Base-by-base conservation (phyloP, 2,888 invertebrate species). In the Gisinianus flammeolus region DNA sequence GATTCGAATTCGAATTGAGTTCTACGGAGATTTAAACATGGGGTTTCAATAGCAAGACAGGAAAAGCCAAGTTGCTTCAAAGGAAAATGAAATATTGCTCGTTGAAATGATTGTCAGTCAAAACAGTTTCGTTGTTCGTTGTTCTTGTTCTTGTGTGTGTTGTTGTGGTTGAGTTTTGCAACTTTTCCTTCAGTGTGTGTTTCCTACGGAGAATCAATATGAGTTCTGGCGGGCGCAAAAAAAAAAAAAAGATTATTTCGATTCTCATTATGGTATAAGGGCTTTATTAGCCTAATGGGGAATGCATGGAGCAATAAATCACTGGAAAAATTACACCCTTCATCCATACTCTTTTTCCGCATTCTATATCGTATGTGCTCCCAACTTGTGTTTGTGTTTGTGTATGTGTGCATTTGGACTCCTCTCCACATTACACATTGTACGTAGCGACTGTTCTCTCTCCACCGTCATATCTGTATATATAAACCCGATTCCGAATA, bases 211-310 rank as follows among this genome's bases (percentile, higher is more conserved):
- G 72, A 72, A 72, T 72, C 72, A 72, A 72, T 72, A 72, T 72
- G 58, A 70, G 70, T 28, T 52, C 31, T 78, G 70, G 74, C 70
- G 75, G 75, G 30, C 73, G 69, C 68, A 78, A 70, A n/a, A n/a
- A n/a, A n/a, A n/a, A n/a, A n/a, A n/a, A n/a, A n/a, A 75, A 78
- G 76, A 72, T 79, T 79, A 76, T 79, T 79, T 76, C 79, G 66
- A 67, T 82, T 79, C 82, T 82, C 82, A 82, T 82, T 81, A 81
- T 75, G 76, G 78, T 77, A 54, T 79, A 80, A 81, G 78, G 79
- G 82, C 82, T 82, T 82, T 82, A 82, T 82, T 82, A 82, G 82
- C 79, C 80, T 82, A 82, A 82, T 82, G 81, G 82, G 79, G 77
- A 79, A 80, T 81, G 80, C 78, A 81, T 81, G 78, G 70, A 76